Base-by-base conservation (phyloP, 2,888 invertebrate genomes). In the Elgonia sp. region DNA sequence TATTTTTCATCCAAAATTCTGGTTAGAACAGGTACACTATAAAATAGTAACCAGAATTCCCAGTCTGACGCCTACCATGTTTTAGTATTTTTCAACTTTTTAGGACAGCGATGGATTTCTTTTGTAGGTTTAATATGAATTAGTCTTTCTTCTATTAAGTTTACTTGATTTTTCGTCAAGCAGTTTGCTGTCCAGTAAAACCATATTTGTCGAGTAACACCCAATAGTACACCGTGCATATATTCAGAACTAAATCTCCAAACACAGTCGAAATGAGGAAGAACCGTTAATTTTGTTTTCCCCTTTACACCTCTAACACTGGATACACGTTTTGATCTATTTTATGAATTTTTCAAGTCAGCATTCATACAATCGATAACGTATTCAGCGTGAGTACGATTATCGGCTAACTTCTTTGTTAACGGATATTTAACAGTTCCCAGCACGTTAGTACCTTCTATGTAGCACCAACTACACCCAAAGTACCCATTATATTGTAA, bases 381-480 rank as follows among this genome's bases (percentile, higher is more conserved):
- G 18, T 37, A 70, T 70, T 70, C 70, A 2, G 70, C 70, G 37
- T 70, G 50, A 29, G 70, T 70, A 53, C 70, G 70, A n/a, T 53
- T 70, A 70, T 50, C 53, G 50, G 70, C 46, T 14, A 21, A 46
- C 46, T n/a, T 67, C 46, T 46, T 67, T 3, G 67, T 67, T 67
- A 67, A 21, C 20, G 46, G 46, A 67, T 67, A 67, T 46, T 67
- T 67, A 12, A 67, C 67, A 20, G 67, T 67, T 21, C 67, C 67
- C 20, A 46, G 67, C 42, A 67, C 46, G 46, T 46, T 46, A 5
- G 46, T 42, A 42, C 42, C 42, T 7, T 42, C 42, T 7, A 40
- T 10, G 42, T 69, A 69, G 16, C 85, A 85, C 60, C 80, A 85
- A 42, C 75, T 85, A n/a, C 82, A 77, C 0, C 77, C 39, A 39